Evolutionary conservation across 2,888 invertebrate genomes (phyloP), one percentile per base, ranked within the genome.

Genomic region (Dinocampus coccinellae): DNA sequence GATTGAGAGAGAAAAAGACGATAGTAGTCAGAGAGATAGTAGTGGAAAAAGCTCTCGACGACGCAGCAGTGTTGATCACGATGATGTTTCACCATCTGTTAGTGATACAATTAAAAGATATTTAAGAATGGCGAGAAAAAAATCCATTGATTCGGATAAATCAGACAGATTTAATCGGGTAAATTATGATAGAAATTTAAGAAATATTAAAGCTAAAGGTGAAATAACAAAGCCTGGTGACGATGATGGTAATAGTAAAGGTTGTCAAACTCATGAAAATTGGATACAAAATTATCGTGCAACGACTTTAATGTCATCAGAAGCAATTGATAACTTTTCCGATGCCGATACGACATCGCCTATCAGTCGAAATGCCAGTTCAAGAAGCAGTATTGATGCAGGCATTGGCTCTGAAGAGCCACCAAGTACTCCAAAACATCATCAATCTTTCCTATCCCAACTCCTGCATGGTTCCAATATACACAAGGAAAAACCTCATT

Each of bases 71-170:
- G 93, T 95, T 13, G 95, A 95, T 82, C 93, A 95, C 84, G 95
- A 95, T 81, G 95, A 95, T 82, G 92, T 95, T 0, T 95, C 95
- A 0, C 95, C 95, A 74, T 95, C 95, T 0, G 95, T 96, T 29
- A 94, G 95, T 83, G 95, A 95, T 82, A 95, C 95, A 0, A 95
- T 96, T 73, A 95, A 95, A 86, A 90, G 95, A 10, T 96, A 96
- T 85, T 88, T 96, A 63, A 90, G 94, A 70, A 96, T 96, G 95
- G 95, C 95, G 7, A 90, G 96, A 39, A 96, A 96, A 84, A 96
- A 96, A 83, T 95, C 94, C 81, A 92, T 93, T 10, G 95, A 95
- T 85, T 92, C 93, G 1, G 94, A 94, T 77, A 94, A 94, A 84
- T 92, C 91, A 2, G 95, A 94, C 83, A 91, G 94, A 64, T 96